These are phyloP conservation scores for Phallusia fumigata DNA, from an alignment of 23 tunicate genomes.

Conservation along the genomic window DNA sequence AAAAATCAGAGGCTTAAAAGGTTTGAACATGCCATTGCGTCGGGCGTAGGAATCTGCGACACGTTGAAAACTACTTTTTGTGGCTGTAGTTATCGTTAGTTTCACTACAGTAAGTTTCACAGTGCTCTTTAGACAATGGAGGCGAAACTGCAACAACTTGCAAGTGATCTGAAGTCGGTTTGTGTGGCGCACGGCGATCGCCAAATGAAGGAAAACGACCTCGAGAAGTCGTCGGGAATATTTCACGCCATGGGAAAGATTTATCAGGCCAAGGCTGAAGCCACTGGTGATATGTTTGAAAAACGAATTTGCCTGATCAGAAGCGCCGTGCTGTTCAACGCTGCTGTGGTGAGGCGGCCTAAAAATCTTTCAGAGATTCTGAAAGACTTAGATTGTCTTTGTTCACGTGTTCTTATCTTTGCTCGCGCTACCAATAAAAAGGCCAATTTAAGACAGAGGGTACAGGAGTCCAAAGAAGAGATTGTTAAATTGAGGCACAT, in stretches of 20 bases:
- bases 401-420: constrained; percentile 19
- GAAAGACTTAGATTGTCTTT: constrained; percentile 25
- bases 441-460: background rate
- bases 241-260: constrained; percentile 34
- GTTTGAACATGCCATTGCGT: too few species aligned
- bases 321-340: constrained; percentile 53
- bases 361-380: background rate
- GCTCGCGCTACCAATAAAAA: constrained; percentile 11
- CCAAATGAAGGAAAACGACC: constrained; percentile 21
- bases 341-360: constrained; percentile 29
- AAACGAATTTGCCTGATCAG: constrained; percentile 30
- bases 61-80: too few species aligned
- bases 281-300: background rate
- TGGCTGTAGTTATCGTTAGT: too few species aligned
- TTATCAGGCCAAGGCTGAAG: constrained; percentile 21
- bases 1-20: too few species aligned
- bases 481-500: background rate
- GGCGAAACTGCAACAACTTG: background rate
- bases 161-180: background rate
- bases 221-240: constrained; percentile 24
- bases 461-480: background rate
- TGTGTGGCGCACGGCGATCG: background rate
- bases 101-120: too few species aligned
- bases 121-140: background rate
- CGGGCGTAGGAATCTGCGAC: too few species aligned